Evolutionary conservation across 92 coral and sea anemone genomes (phyloP), one percentile per base, ranked within the genome.

Genomic region (Porites lobata): DNA sequence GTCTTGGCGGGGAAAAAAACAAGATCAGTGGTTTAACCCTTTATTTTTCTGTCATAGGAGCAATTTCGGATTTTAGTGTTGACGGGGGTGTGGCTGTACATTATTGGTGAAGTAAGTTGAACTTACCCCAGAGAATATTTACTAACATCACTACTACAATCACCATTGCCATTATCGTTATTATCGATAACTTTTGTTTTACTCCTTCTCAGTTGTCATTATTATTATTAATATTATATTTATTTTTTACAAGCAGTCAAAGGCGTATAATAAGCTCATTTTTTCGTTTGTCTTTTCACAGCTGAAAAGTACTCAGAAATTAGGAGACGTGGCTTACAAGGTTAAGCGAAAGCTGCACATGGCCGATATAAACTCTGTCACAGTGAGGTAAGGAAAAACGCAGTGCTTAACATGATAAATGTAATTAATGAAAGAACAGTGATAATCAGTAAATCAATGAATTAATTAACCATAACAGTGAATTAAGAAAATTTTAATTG

Each of bases 331-430:
- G 2, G 29, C 56, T 2, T 85, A 69, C 77, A 90, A 20, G 59
- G 67, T 90, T 43, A 90, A 85, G 77, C 59, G 93, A 80, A 90
- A 66, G 38, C 75, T 90, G 43, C 18, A 43, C 9, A 85, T 85
- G 93, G 24, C 61, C 21, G 90, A 85, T 9, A 80, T 90, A 9
- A 72, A 78, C 21, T 71, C 65, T 21, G 90, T 90, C 7, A 76
- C 93, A 52, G 90, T 86, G 0, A 90, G 93, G 93, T 90, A 75
- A 47, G 78, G 20, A 17, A 17, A 66, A 50, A 1, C 47, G 47
- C 47, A 38, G 47, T 4, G 47, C 47, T 38, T 38, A 38, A 38
- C 47, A 0, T 38, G 47, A 38, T 38, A 38, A 38, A 38, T 38
- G 47, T 38, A 38, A 38, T 38, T 5, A 4, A 38, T 4, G 7